Evolutionary conservation across 2,113 vertebrate species (phyloP).

Genomic region (Prunella himalayana): DNA sequence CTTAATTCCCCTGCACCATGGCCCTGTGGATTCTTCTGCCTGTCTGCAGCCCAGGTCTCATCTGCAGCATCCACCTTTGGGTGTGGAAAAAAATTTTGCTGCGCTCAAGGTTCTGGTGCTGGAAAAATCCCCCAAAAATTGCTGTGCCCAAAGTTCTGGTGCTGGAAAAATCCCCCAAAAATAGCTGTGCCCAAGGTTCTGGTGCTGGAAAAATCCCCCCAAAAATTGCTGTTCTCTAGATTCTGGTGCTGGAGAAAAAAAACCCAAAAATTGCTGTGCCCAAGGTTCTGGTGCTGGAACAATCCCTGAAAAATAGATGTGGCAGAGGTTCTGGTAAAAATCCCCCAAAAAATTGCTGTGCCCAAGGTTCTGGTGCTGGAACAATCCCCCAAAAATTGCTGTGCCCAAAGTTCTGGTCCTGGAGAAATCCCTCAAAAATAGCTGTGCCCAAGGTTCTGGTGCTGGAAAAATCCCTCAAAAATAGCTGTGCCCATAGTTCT

Average conservation of each 20-base stretch:
- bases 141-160: accelerated
- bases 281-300: background rate
- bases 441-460: no score
- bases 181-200: accelerated
- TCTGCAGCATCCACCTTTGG: accelerated
- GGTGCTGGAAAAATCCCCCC: no score
- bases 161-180: no score
- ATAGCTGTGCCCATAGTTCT: background rate
- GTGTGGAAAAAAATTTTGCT: background rate
- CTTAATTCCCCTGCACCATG: background rate
- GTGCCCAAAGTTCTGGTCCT: background rate
- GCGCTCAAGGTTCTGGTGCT: accelerated
- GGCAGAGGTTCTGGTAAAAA: accelerated
- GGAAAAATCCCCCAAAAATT: background rate
- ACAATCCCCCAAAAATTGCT: background rate
- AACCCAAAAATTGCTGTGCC: background rate
- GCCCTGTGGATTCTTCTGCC: background rate
- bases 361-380: accelerated
- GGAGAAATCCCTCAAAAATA: background rate
- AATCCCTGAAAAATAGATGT: accelerated
- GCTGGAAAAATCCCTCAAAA: background rate
- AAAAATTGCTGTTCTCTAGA: background rate
- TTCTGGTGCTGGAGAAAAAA: background rate
- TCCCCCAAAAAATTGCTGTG: accelerated
- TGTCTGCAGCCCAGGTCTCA: background rate